These are phyloP conservation scores for Chloropsis cyanopogon DNA, from an alignment of 2,113 vertebrate genomes.

Conservation along the genomic window DNA sequence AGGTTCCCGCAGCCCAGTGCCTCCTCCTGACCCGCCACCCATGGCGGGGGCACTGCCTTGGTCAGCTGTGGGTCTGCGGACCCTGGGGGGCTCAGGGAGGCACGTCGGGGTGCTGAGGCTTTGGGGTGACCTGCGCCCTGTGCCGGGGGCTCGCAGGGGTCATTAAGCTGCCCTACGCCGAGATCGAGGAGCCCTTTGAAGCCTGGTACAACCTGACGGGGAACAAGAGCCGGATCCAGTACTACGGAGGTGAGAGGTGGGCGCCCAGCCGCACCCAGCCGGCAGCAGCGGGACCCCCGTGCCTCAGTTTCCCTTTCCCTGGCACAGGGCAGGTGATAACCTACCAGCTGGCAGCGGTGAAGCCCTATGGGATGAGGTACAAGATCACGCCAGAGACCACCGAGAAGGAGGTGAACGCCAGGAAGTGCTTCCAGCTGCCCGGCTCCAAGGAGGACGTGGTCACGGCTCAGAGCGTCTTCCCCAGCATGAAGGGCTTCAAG, in stretches of 20 bases:
- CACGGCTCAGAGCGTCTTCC: constrained; percentile 65
- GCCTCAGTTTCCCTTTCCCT: background rate
- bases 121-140: background rate
- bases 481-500: constrained; percentile 74
- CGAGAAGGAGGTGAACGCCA: constrained; percentile 72
- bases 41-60: background rate
- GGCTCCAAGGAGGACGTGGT: constrained; percentile 75
- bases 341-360: constrained; percentile 68
- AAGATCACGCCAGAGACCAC: constrained; percentile 80
- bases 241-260: constrained; percentile 66
- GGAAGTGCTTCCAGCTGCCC: constrained; percentile 80
- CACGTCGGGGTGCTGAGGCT: background rate
- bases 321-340: constrained; percentile 76
- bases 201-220: constrained; percentile 77
- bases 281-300: fast-evolving
- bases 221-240: constrained; percentile 76
- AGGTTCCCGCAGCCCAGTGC: fast-evolving
- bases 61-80: background rate
- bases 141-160: constrained; percentile 39
- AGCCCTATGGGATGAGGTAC: constrained; percentile 70
- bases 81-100: background rate
- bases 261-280: background rate
- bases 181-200: constrained; percentile 85
- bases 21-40: too few species aligned
- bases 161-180: constrained; percentile 79